Percentiles rank a stretch among this genome's conserved stretches.
phyloP scores from a whole-genome alignment of 2,797 vertebrate species.

The Cyprinella venusta region DNA sequence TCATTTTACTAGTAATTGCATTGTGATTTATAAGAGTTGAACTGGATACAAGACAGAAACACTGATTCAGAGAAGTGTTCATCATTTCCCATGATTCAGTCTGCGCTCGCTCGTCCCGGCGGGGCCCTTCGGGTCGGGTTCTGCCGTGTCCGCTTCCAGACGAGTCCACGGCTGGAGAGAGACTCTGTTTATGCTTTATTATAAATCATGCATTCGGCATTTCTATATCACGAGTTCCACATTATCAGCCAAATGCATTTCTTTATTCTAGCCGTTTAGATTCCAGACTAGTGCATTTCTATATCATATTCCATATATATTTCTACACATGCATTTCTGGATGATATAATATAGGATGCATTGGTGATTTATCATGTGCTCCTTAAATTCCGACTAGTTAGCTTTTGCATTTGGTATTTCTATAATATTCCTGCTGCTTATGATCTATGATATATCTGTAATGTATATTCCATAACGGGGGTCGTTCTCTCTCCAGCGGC shows the following conservation, averaged over 20 bases:
- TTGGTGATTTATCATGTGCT: neutral
- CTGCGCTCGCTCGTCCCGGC: neutral
- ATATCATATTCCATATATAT: neutral
- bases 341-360: neutral
- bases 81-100: neutral
- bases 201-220: too few relatives aligned
- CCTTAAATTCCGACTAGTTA: neutral
- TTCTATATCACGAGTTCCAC: too few relatives aligned
- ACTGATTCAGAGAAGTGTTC: fast-evolving
- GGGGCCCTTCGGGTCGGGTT: slow-evolving; percentile 2
- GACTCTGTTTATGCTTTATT: neutral
- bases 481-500: slow-evolving; percentile 29
- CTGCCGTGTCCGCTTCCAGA: neutral
- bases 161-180: neutral
- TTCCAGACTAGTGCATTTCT: neutral
- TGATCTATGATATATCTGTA: neutral
- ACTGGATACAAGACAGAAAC: too few relatives aligned
- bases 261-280: neutral
- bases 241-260: too few relatives aligned
- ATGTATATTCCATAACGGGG: neutral
- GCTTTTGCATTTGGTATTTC: neutral
- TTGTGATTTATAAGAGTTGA: too few relatives aligned
- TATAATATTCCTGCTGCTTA: neutral
- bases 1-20: too few relatives aligned
- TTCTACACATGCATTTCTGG: neutral